These are phyloP conservation scores for Gasterosteus nipponicus DNA, from an alignment of 2,113 vertebrate species.

Conservation along the genomic window DNA sequence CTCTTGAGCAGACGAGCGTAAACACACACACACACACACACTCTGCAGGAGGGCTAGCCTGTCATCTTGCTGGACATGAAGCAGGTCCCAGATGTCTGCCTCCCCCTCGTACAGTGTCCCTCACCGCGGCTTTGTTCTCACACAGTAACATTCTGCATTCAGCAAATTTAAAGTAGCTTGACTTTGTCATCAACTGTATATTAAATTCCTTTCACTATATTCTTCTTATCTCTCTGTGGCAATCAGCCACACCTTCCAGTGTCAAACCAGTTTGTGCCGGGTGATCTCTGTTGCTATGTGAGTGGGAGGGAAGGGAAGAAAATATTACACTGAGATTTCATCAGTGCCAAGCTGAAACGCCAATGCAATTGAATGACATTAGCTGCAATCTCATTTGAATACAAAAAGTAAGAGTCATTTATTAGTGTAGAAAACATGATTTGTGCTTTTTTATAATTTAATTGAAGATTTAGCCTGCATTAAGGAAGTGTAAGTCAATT, in stretches of 20 bases:
- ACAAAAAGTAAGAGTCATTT: not conserved
- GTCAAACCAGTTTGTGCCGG: slow-evolving; percentile 17
- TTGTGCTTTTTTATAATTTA: not conserved
- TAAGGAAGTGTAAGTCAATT: not conserved
- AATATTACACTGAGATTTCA: slow-evolving; percentile 62
- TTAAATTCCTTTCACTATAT: not conserved
- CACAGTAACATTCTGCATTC: slow-evolving; percentile 23
- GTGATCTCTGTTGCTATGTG: slow-evolving; percentile 58
- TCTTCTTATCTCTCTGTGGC: slow-evolving; percentile 3
- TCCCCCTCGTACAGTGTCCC: slow-evolving; percentile 27
- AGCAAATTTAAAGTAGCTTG: not conserved
- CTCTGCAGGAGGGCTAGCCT: slow-evolving; percentile 54
- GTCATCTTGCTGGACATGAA: slow-evolving; percentile 51
- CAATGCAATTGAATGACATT: slow-evolving; percentile 31
- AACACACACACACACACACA: slow-evolving; percentile 25
- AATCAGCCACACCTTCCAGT: slow-evolving; percentile 38
- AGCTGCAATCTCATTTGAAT: slow-evolving; percentile 14
- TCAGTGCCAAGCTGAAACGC: slow-evolving; percentile 54
- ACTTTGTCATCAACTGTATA: not conserved
- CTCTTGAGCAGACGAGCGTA: slow-evolving; percentile 35
- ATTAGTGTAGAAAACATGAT: not conserved
- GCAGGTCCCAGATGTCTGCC: slow-evolving; percentile 64
- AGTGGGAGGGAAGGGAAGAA: slow-evolving; percentile 18
- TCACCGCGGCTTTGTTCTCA: slow-evolving; percentile 55
- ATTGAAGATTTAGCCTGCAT: not conserved